Percentiles rank a stretch among this genome's conserved stretches.
Conservation (phyloP, 2,113 vertebrate species). For the Cyphomyrus discorhynchus region DNA sequence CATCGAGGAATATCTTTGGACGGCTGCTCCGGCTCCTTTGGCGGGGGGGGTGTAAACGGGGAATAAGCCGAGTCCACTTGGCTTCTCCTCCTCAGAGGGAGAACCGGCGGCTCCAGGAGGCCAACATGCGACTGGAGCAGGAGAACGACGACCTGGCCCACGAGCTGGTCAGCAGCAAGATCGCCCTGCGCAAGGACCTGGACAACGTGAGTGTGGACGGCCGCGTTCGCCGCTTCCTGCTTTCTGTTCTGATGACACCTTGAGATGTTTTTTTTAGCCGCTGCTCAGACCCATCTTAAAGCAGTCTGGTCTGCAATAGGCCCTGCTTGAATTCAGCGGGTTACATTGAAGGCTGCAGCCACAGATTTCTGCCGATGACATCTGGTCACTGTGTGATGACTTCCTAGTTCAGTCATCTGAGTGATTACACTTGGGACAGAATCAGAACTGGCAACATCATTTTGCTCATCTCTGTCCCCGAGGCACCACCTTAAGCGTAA, state of each 20-base stretch:
- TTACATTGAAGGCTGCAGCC: not conserved
- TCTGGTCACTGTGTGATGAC: not conserved
- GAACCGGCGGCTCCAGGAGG: conserved; percentile 90
- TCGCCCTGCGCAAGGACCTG: conserved; percentile 88
- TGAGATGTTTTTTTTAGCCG: not conserved
- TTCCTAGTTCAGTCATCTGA: not conserved
- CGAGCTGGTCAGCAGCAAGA: conserved; percentile 97
- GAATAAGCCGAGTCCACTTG: not conserved
- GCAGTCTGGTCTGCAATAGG: not conserved
- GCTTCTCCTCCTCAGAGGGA: conserved; percentile 65
- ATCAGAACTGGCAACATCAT: not conserved
- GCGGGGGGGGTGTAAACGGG: not conserved
- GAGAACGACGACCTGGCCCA: conserved; percentile 98
- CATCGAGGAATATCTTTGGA: not conserved
- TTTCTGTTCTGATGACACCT: not conserved
- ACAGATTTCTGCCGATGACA: not conserved
- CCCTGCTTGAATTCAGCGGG: not conserved
- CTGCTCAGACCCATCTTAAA: not conserved
- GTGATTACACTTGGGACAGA: not conserved
- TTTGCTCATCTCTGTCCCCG: not conserved
- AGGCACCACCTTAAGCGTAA: not conserved
- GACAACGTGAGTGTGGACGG: conserved; percentile 77
- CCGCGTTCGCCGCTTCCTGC: not conserved
- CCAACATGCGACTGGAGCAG: conserved; percentile 97
- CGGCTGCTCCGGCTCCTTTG: not conserved